These are phyloP conservation scores for Yponomeuta evonymella DNA, from an alignment of 2,888 invertebrate genomes.

Conservation along the genomic window DNA sequence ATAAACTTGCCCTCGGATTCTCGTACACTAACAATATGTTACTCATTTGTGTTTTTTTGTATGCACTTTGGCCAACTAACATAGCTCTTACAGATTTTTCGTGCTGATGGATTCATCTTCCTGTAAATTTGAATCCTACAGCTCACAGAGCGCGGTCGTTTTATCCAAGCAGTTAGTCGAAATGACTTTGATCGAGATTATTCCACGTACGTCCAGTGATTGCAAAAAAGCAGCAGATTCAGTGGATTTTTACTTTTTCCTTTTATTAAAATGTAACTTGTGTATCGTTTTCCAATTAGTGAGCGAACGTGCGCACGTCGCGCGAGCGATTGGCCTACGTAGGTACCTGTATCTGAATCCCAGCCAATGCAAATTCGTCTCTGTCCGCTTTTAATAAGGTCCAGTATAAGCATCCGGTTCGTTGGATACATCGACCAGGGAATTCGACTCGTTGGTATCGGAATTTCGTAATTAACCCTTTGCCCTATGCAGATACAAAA, in stretches of 20 bases:
- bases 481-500: not conserved
- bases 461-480: not conserved
- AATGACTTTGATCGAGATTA: not conserved
- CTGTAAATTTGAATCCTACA: no score
- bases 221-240: not conserved
- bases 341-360: not conserved
- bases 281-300: slow-evolving; percentile 3
- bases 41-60: no score
- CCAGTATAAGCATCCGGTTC: not conserved
- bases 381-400: not conserved
- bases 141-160: no score
- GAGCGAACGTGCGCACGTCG: not conserved
- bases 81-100: no score
- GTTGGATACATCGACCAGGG: not conserved
- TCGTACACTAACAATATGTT: no score
- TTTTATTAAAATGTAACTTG: not conserved
- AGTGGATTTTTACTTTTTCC: not conserved
- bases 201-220: not conserved
- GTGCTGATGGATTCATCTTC: no score
- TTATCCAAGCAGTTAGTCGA: not conserved
- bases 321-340: not conserved
- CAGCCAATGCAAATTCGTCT: not conserved
- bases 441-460: not conserved
- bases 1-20: no score
- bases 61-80: no score